Conservation (phyloP, 2,888 invertebrate species). For the Aleiodes alternator region DNA sequence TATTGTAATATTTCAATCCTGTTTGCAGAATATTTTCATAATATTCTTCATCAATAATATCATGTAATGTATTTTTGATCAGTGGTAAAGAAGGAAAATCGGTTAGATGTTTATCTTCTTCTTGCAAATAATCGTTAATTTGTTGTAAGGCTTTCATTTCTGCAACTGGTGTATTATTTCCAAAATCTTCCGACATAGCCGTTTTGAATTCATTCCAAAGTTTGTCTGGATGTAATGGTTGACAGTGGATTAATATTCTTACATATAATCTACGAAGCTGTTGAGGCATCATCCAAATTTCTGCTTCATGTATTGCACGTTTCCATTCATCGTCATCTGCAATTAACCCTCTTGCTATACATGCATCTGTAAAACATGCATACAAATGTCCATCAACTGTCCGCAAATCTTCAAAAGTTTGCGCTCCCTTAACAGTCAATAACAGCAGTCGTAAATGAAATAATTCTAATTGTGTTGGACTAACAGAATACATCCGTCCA, state of each 20-base stretch:
- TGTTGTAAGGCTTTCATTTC: too few relatives aligned
- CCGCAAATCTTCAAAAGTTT: constrained; percentile 55
- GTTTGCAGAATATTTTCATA: too few relatives aligned
- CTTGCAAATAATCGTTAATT: too few relatives aligned
- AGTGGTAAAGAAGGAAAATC: too few relatives aligned
- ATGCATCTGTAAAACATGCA: constrained; percentile 61
- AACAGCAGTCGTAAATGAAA: constrained; percentile 60
- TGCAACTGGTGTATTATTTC: too few relatives aligned
- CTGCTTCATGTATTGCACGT: constrained; percentile 48
- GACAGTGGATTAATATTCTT: constrained; percentile 58
- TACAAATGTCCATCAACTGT: constrained; percentile 9
- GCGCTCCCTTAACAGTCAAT: constrained; percentile 60
- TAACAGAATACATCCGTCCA: constrained; percentile 60
- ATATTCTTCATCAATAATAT: too few relatives aligned
- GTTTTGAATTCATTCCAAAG: too few relatives aligned
- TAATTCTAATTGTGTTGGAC: constrained; percentile 57
- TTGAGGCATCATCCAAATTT: constrained; percentile 51
- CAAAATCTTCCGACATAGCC: constrained; percentile 51
- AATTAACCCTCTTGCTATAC: constrained; percentile 60
- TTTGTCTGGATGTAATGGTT: constrained; percentile 54
- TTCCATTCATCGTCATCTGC: constrained; percentile 59
- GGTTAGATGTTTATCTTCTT: too few relatives aligned
- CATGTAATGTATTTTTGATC: too few relatives aligned
- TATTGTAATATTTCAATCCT: too few relatives aligned
- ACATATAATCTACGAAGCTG: constrained; percentile 64